Evolutionary conservation across 2,113 vertebrate genomes (phyloP).

Genomic region (Rhea pennata): DNA sequence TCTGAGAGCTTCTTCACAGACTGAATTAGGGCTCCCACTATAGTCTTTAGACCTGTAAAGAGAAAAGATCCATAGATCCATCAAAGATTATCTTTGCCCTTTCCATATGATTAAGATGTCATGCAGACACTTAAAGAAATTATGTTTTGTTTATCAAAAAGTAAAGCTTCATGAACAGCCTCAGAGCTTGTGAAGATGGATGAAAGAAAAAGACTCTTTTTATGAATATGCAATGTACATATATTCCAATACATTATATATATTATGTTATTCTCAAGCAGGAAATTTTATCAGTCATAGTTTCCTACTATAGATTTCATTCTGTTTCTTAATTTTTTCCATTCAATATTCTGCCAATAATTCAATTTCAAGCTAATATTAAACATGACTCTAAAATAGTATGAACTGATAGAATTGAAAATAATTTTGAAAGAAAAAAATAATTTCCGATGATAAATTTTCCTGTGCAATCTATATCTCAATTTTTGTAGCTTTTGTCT

Average conservation of each 20-base stretch:
- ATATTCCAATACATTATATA: slow-evolving; percentile 22
- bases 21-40: slow-evolving; percentile 95
- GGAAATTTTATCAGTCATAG: slow-evolving; percentile 41
- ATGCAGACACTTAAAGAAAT: slow-evolving; percentile 60
- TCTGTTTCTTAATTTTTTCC: slow-evolving; percentile 8
- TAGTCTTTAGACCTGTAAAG: slow-evolving; percentile 92
- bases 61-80: slow-evolving; percentile 19
- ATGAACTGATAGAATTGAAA: neutral
- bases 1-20: slow-evolving; percentile 96
- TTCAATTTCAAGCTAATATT: neutral
- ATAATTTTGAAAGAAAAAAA: slow-evolving; percentile 15
- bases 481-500: neutral
- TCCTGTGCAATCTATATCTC: slow-evolving; percentile 37
- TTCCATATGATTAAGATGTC: slow-evolving; percentile 6
- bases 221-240: slow-evolving; percentile 15
- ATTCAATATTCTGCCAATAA: neutral
- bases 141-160: slow-evolving; percentile 33
- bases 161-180: slow-evolving; percentile 64
- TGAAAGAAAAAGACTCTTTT: slow-evolving; percentile 45
- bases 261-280: slow-evolving; percentile 2
- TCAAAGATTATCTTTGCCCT: neutral
- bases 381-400: neutral
- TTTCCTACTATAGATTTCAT: slow-evolving; percentile 2
- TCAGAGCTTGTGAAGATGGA: slow-evolving; percentile 66
- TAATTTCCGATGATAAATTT: slow-evolving; percentile 47